Conservation (phyloP, 2,888 invertebrate species). For the Malachius bipustulatus region DNA sequence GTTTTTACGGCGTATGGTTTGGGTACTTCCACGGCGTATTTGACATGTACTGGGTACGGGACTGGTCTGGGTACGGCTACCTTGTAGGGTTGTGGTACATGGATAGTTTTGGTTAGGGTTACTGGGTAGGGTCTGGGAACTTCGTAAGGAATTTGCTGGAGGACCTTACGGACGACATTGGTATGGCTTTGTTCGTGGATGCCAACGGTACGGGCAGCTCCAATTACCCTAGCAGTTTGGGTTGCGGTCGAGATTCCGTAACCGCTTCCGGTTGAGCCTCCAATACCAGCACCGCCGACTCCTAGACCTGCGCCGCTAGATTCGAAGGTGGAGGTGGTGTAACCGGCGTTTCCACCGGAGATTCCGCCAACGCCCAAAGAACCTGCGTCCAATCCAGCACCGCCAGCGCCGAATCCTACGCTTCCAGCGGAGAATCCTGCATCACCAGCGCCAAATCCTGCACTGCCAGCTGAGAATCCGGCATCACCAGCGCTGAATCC, state of each 20-base stretch:
- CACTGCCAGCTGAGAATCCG: not conserved
- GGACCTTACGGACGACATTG: conserved; percentile 16
- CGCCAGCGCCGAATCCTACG: not conserved
- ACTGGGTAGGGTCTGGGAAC: conserved; percentile 32
- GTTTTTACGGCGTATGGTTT: conserved; percentile 28
- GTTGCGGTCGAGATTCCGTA: not conserved
- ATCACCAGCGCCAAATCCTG: not conserved
- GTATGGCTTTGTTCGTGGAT: not conserved
- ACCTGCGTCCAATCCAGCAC: not conserved
- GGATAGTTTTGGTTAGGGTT: conserved; percentile 24
- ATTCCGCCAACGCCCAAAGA: not conserved
- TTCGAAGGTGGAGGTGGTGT: not conserved
- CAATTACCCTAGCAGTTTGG: not conserved
- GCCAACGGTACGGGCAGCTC: not conserved
- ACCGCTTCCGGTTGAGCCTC: not conserved
- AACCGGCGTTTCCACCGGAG: not conserved
- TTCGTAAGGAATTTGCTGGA: conserved; percentile 25
- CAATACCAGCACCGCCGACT: not conserved
- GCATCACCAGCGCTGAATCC: not conserved
- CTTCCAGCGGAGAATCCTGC: not conserved
- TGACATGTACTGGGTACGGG: conserved; percentile 22
- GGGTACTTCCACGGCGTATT: conserved; percentile 25
- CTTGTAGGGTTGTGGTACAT: conserved; percentile 29
- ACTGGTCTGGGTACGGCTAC: conserved; percentile 24
- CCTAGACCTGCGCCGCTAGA: not conserved